Base-by-base conservation (phyloP, 2,113 vertebrate genomes). In the Hemichromis elongatus region DNA sequence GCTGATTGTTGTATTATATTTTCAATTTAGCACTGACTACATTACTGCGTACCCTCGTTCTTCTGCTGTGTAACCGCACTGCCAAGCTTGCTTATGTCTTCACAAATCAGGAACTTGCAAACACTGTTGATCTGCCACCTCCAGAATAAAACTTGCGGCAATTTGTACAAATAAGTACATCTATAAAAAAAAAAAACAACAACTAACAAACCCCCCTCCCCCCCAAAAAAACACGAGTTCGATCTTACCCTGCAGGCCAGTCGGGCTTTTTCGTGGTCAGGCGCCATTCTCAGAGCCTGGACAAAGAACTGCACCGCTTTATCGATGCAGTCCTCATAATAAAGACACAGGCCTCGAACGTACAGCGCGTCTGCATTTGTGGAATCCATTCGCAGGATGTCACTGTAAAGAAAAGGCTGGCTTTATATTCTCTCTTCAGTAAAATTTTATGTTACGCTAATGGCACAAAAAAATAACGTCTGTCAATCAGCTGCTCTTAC, bases 311-410 rank as follows among this genome's bases (percentile, higher is more conserved):
- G 98, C 77, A 99, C 98, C 0, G 98, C 98, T 89, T 99, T 99
- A 89, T 99, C 98, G 1, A 99, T 99, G 88, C 98, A 99, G 94
- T 99, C 98, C 93, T 99, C 98, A 0, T 98, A 99, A 88, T 99
- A 99, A 28, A 99, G 97, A 95, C 98, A 99, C 80, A 99, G 96
- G 28, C 98, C 98, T 1, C 98, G 96, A 10, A 99, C 98, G 3
- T 99, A 99, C 0, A 99, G 95, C 0, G 98, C 98, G 0, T 99
- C 98, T 0, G 98, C 98, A 2, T 99, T 99, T 0, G 98, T 99
- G 11, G 98, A 96, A 92, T 99, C 98, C 97, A 98, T 96, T 19
- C 98, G 96, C 56, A 99, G 91, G 93, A 99, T 99, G 87, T 99
- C 98, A 68, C 98, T 99, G 93, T 9, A 77, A 77, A 66, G 89